These are phyloP conservation scores for Zingel zingel DNA, from an alignment of 2,113 vertebrate species.

Conservation along the genomic window DNA sequence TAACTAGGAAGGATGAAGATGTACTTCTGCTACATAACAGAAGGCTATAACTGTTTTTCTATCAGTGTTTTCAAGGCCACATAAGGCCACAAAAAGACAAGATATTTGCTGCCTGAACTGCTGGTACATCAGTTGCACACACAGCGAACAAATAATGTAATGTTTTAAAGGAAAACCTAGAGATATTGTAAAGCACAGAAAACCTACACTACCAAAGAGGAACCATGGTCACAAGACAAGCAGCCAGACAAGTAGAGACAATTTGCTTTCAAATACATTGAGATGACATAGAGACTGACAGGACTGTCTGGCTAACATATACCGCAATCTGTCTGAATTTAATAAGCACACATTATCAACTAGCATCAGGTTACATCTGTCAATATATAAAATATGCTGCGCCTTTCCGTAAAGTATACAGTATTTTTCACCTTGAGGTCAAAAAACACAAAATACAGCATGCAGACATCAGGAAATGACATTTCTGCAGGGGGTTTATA, in stretches of 20 bases:
- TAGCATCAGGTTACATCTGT: slow-evolving; percentile 4
- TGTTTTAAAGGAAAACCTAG: slow-evolving; percentile 6
- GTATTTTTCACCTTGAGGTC: background rate
- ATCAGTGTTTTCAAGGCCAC: background rate
- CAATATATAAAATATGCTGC: background rate
- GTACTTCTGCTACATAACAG: slow-evolving; percentile 17
- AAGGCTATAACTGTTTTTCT: background rate
- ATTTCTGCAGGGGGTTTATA: slow-evolving; percentile 15
- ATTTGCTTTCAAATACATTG: background rate
- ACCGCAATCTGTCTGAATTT: background rate
- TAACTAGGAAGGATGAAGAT: background rate
- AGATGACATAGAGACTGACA: background rate
- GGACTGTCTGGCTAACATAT: background rate
- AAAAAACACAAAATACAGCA: slow-evolving; percentile 2
- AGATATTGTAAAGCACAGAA: slow-evolving; percentile 4
- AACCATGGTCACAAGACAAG: slow-evolving; percentile 30
- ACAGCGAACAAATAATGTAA: slow-evolving; percentile 10
- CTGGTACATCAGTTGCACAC: background rate
- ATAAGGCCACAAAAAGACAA: background rate
- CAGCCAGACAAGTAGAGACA: background rate
- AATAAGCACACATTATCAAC: slow-evolving; percentile 10
- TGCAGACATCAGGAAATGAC: slow-evolving; percentile 58
- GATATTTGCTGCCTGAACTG: background rate
- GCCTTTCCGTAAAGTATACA: background rate
- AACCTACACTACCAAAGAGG: slow-evolving; percentile 30